A percentile compares a stretch with the other conserved stretches of the same genome.
phyloP scores from a whole-genome alignment of 2,888 invertebrate genomes.

The Alentia gelatinosa region DNA sequence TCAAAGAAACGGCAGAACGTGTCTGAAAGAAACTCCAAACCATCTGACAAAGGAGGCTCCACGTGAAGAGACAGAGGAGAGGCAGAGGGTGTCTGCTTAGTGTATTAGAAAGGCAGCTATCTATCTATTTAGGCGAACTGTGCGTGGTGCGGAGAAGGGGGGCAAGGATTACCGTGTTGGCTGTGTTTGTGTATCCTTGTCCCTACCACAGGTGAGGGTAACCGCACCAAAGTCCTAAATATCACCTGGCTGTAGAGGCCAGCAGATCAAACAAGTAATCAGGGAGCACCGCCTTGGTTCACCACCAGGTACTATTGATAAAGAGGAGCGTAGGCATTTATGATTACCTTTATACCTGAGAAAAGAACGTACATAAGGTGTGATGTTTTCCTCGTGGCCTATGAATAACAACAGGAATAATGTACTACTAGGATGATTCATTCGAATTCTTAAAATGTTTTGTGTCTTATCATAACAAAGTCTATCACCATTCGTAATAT shows the following conservation, averaged over 20 bases:
- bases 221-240: background rate
- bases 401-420: background rate
- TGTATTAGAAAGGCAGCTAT: background rate
- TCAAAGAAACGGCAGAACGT: background rate
- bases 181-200: background rate
- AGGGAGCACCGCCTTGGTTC: too few relatives aligned
- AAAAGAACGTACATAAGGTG: background rate
- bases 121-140: background rate
- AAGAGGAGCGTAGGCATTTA: too few relatives aligned
- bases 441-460: too few relatives aligned
- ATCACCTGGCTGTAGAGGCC: too few relatives aligned
- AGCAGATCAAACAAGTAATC: too few relatives aligned
- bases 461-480: too few relatives aligned
- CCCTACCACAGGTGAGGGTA: background rate
- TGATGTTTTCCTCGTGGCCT: background rate
- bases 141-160: background rate
- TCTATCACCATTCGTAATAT: too few relatives aligned
- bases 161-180: background rate
- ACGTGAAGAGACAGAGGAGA: background rate
- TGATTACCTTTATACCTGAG: constrained; percentile 1
- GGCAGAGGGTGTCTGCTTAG: constrained; percentile 1
- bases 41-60: background rate
- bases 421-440: too few relatives aligned
- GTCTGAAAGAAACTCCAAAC: background rate
- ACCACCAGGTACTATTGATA: too few relatives aligned